These are phyloP conservation scores for Acleris laterana DNA, from an alignment of 2,888 invertebrate species.

Conservation along the genomic window DNA sequence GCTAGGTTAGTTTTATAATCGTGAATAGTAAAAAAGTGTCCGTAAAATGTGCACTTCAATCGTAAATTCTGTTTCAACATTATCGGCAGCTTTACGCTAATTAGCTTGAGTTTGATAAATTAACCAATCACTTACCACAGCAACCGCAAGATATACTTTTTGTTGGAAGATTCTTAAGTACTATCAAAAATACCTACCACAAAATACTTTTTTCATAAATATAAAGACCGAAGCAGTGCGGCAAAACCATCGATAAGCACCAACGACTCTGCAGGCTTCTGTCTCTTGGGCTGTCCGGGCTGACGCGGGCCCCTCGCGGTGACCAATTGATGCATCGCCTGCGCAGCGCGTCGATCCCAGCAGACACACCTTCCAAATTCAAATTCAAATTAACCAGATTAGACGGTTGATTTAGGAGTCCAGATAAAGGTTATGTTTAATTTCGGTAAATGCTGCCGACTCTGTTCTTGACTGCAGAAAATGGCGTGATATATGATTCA, in stretches of 20 bases:
- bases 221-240: not conserved
- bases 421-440: not conserved
- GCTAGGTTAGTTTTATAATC: too few relatives aligned
- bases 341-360: conserved; percentile 48
- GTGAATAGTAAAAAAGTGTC: too few relatives aligned
- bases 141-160: too few relatives aligned
- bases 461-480: too few relatives aligned
- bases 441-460: too few relatives aligned
- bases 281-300: conserved; percentile 28
- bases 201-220: not conserved
- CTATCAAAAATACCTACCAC: not conserved
- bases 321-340: conserved; percentile 79
- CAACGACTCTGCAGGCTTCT: conserved; percentile 34
- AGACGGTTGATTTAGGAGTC: not conserved
- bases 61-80: too few relatives aligned
- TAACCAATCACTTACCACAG: too few relatives aligned
- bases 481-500: too few relatives aligned
- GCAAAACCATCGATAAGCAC: conserved; percentile 20
- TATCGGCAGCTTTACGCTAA: too few relatives aligned
- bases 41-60: too few relatives aligned
- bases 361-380: conserved; percentile 14
- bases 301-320: conserved; percentile 67
- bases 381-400: conserved; percentile 1
- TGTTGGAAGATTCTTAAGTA: too few relatives aligned
- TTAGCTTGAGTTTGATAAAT: too few relatives aligned